Evolutionary conservation across 2,113 vertebrate species (phyloP), one percentile per base, ranked within the genome.

Genomic region (Lipophrys pholis): DNA sequence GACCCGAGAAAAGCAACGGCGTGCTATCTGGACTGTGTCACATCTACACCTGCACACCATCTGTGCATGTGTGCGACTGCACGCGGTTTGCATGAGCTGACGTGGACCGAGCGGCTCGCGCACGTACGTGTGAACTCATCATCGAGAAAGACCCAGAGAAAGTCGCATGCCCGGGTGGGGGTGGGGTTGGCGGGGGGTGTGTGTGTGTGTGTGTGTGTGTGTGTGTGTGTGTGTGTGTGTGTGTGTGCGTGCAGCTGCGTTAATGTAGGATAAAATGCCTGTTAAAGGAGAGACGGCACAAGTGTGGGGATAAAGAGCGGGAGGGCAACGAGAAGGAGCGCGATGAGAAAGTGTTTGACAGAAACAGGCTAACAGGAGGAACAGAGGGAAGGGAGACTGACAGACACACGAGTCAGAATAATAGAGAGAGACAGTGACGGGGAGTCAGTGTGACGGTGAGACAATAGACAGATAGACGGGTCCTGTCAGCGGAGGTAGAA

Each of bases 341-440:
- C 12, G 62, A 69, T n/a, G 50, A 78, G 63, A 69, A 68, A 72
- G 9, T 11, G 67, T 83, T 72, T 85, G 90, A 88, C 84, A 89
- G 86, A 80, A 87, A 69, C 79, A 59, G 84, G 73, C 80, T 79
- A 85, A 81, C 80, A 41, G 77, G 63, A 72, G 65, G 41, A 62
- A 54, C 54, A 60, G 21, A n/a, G 61, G 2, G 72, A 30, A 2
- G 36, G 54, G 35, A 63, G 74, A 58, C 48, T 76, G 85, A 76
- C 80, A 78, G 84, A 82, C 51, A 67, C 66, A 75, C 6, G 68
- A 75, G 78, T 74, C 52, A 8, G 16, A 74, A 86, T 87, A 87
- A 89, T 72, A 74, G 82, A 88, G 68, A 4, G 74, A 72, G 21
- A 55, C 75, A 78, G 75, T 82, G 89, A 88, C 89, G 69, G 73